phyloP scores from a whole-genome alignment of 2,888 invertebrate species.

The Agelastica alni region DNA sequence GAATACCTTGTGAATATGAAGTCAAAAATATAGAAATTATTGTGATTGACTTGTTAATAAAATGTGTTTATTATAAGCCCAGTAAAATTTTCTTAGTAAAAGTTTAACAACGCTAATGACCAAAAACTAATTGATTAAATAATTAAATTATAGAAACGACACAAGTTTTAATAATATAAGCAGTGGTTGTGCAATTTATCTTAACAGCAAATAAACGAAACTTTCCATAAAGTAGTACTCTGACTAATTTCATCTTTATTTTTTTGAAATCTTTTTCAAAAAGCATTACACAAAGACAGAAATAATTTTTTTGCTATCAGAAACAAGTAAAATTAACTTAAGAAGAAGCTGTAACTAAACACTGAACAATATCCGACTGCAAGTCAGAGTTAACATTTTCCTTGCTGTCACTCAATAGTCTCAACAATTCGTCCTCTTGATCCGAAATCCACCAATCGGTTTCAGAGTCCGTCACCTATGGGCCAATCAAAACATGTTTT shows the following conservation, averaged over 20 bases:
- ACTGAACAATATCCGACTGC: constrained; percentile 55
- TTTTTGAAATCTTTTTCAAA: background rate
- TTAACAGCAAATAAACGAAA: too few species aligned
- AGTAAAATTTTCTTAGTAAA: too few species aligned
- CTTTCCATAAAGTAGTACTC: too few species aligned
- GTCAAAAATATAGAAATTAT: too few species aligned
- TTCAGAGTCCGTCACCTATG: constrained; percentile 65
- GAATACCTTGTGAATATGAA: too few species aligned
- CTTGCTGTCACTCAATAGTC: constrained; percentile 71
- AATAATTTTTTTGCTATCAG: constrained; percentile 19
- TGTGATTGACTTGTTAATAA: too few species aligned
- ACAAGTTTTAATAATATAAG: too few species aligned
- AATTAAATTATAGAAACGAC: too few species aligned
- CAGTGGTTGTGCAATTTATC: too few species aligned
- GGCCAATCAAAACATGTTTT: constrained; percentile 56
- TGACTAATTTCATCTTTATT: constrained; percentile 19
- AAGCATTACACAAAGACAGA: constrained; percentile 28
- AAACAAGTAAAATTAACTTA: constrained; percentile 30
- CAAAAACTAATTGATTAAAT: too few species aligned
- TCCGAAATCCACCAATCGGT: constrained; percentile 78
- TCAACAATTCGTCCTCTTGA: constrained; percentile 77
- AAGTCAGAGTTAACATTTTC: constrained; percentile 62
- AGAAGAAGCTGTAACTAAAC: constrained; percentile 45
- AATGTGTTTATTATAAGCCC: too few species aligned
- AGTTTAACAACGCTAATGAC: too few species aligned